These are phyloP conservation scores for Procambarus virginalis DNA, from an alignment of 1,140 invertebrate species.

Conservation along the genomic window DNA sequence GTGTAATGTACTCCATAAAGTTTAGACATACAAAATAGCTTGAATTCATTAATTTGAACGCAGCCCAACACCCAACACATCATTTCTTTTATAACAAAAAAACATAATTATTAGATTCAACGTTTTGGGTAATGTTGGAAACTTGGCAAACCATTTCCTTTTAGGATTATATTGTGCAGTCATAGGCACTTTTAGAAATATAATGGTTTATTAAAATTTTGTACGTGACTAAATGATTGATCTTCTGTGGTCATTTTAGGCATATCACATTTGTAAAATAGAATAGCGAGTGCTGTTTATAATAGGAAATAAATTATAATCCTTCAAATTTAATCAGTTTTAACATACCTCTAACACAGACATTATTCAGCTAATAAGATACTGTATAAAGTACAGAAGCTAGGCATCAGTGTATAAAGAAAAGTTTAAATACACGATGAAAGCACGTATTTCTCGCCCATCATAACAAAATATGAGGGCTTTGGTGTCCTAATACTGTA, in stretches of 20 bases:
- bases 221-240: slow-evolving; percentile 41
- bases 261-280: slow-evolving; percentile 66
- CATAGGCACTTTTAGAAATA: slow-evolving; percentile 3
- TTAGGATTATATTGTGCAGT: background rate
- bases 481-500: too few relatives aligned
- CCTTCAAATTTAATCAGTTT: background rate
- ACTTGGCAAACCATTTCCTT: too few relatives aligned
- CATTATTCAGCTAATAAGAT: too few relatives aligned
- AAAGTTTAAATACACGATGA: background rate
- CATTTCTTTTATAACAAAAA: background rate
- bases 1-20: background rate
- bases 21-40: background rate
- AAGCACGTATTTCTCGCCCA: background rate
- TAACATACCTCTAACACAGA: background rate
- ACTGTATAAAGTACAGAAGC: too few relatives aligned
- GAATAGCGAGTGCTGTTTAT: slow-evolving; percentile 61
- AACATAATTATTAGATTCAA: background rate
- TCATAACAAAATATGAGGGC: too few relatives aligned
- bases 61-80: background rate
- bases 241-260: slow-evolving; percentile 59
- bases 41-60: background rate
- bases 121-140: background rate
- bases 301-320: slow-evolving; percentile 46
- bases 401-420: too few relatives aligned
- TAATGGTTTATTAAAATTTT: slow-evolving; percentile 12